Base-by-base conservation (phyloP, 2,797 vertebrate genomes). In the Leptodactylus fallax region DNA sequence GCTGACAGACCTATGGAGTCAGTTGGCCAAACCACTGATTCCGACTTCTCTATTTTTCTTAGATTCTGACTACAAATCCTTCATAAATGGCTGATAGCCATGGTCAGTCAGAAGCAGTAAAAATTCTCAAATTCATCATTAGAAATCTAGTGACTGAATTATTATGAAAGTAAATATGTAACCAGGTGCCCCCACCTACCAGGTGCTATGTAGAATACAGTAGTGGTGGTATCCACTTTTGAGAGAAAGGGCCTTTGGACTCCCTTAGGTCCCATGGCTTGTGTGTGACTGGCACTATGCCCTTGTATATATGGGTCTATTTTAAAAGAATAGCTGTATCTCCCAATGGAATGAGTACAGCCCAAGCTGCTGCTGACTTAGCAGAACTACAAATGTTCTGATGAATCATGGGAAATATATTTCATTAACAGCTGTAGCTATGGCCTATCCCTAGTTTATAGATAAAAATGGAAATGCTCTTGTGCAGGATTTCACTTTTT, bases 331-430 rank as follows among this genome's bases (percentile, higher is more conserved):
- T n/a, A n/a, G n/a, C n/a, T n/a, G n/a, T n/a, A 72, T 72, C 69
- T 72, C 72, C 72, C 19, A 1, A 2, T n/a, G 49, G 72, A 14
- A 6, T 14, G 0, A n/a, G 21, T 53, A 10, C 0, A 14, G 49
- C 23, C 47, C 5, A 53, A 21, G 49, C 47, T 13, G 49, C 72
- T 47, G 21, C 49, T 77, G 72, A 77, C 72, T 21, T 53, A 53
- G 47, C 72, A 53, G 72, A 21, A 77, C 47, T 53, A 51, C 58
- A 81, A 45, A 61, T 81, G 27, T 53, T 53, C 47, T n/a, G 10
- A 77, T 77, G 47, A 77, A 53, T 77, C 72, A 77, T 77, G 63
- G 58, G 80, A 67, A 82, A 82, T 63, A 1, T 67, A 82, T 82
- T 82, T 82, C 45, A 67, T 51, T 53, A 82, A 82, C 80, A 51